Conservation (phyloP, 2,797 vertebrate species). For the Microctenopoma stevenorrisi region DNA sequence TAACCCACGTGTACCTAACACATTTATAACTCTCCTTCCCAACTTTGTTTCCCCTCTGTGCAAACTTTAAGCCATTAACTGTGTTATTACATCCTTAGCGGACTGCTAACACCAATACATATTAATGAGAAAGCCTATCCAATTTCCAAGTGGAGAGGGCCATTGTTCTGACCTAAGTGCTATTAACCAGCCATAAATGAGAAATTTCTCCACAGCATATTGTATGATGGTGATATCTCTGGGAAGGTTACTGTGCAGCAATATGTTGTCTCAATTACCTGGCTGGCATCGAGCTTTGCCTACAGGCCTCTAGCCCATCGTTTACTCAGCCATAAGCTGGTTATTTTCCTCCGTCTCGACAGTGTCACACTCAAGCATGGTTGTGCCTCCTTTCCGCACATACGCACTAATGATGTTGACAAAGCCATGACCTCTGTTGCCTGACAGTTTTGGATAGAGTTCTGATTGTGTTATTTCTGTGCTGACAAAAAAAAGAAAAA, state of each 20-base stretch:
- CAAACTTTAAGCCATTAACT: constrained; percentile 38
- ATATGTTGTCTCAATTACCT: constrained; percentile 68
- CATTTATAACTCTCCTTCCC: constrained; percentile 8
- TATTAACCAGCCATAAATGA: constrained; percentile 64
- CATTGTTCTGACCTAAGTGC: constrained; percentile 70
- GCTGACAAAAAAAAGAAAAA: constrained; percentile 38
- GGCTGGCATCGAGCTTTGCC: constrained; percentile 56
- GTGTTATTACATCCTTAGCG: constrained; percentile 34
- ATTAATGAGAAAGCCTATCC: constrained; percentile 68
- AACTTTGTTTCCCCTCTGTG: constrained; percentile 32
- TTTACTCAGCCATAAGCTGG: constrained; percentile 63
- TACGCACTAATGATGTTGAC: constrained; percentile 57
- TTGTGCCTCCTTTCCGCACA: constrained; percentile 40
- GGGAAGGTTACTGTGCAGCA: constrained; percentile 64
- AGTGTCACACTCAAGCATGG: constrained; percentile 48
- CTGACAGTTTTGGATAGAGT: constrained; percentile 42
- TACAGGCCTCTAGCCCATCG: constrained; percentile 64
- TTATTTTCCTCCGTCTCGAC: constrained; percentile 58
- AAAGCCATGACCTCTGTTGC: constrained; percentile 28
- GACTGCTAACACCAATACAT: constrained; percentile 57
- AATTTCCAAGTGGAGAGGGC: constrained; percentile 54
- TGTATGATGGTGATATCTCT: constrained; percentile 63
- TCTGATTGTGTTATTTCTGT: constrained; percentile 35
- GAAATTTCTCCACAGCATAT: constrained; percentile 62
- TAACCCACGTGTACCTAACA: neutral